Base-by-base conservation (phyloP, 1,140 invertebrate genomes). In the Steinernema feltiae region DNA sequence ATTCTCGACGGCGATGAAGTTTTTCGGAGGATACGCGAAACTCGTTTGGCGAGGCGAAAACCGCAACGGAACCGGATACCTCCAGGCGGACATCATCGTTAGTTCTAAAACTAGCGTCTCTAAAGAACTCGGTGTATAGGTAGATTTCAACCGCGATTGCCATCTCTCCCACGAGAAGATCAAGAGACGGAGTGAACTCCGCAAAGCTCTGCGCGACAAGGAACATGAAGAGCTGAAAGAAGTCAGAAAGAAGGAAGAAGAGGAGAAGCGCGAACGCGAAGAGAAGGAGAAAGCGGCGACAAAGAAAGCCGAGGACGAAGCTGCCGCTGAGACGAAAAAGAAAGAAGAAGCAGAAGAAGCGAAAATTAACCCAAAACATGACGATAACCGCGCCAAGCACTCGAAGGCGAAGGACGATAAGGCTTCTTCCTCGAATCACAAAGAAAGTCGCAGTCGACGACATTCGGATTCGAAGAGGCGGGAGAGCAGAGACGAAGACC, bases 121-220 rank as follows among this genome's bases (percentile, higher is more conserved):
- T 63, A 63, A 63, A 15, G 53, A 63, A 21, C 3, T 63, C 24
- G 53, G 24, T 27, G 3, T 63, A 12, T 27, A 63, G 53, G 53
- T 63, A 15, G 53, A 63, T 27, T 63, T 63, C 24, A 63, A 63
- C 53, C 53, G 53, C 53, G 53, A 63, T 63, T 63, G 53, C 24
- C 53, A 63, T 63, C 53, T 63, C 24, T 63, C 7, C 24, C 53
- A 7, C 53, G 53, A 63, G 24, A 63, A 63, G 24, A 63, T 63
- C 24, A 63, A 63, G 53, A 63, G 24, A 27, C 7, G 53, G 24
- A 63, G 53, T 27, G 53, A 63, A 27, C 7, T 15, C 7, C 53
- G 53, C 53, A 15, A 27, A 63, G 24, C 12, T 3, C 24, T 63
- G 12, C 15, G 24, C 15, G 15, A 63, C 2, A 63, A 27, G 53